Conservation (phyloP, 2,797 vertebrate genomes). For the Lutjanus argentimaculatus region DNA sequence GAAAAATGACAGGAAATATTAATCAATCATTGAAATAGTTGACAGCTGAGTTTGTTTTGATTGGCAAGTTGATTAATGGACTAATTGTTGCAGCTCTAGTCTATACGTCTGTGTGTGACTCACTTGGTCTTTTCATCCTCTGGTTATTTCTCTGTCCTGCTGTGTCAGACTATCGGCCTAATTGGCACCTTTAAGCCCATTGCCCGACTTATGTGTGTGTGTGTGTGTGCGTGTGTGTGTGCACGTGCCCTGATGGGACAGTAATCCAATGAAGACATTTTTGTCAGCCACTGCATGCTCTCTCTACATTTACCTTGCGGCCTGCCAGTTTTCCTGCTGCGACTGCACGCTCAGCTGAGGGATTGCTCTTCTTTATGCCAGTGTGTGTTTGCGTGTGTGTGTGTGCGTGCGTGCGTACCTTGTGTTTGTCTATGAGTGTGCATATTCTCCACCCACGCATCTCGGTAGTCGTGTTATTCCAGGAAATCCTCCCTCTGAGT, state of each 20-base stretch:
- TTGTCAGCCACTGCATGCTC: conserved; percentile 46
- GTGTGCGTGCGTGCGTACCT: conserved; percentile 25
- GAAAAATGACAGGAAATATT: too few species aligned
- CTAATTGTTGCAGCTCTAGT: too few species aligned
- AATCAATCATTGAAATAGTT: too few species aligned
- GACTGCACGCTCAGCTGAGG: conserved; percentile 63
- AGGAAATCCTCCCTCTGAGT: conserved; percentile 70
- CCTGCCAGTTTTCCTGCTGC: conserved; percentile 68
- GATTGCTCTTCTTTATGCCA: conserved; percentile 64
- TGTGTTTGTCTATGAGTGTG: conserved; percentile 61
- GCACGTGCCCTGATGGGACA: conserved; percentile 40
- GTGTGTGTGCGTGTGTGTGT: conserved; percentile 26
- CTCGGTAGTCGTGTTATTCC: conserved; percentile 63
- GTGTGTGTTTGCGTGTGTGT: conserved; percentile 34
- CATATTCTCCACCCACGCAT: conserved; percentile 66
- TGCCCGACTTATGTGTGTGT: conserved; percentile 13
- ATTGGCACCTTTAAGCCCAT: conserved; percentile 62
- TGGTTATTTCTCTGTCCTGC: conserved; percentile 51
- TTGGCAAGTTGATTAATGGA: too few species aligned
- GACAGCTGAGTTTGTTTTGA: too few species aligned
- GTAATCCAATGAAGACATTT: conserved; percentile 74
- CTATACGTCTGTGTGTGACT: conserved; percentile 13
- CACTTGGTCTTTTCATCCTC: conserved; percentile 30
- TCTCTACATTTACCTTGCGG: conserved; percentile 54
- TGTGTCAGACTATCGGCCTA: conserved; percentile 61